Evolutionary conservation across 2,888 invertebrate species (phyloP).

Genomic region (Phengaris arion): DNA sequence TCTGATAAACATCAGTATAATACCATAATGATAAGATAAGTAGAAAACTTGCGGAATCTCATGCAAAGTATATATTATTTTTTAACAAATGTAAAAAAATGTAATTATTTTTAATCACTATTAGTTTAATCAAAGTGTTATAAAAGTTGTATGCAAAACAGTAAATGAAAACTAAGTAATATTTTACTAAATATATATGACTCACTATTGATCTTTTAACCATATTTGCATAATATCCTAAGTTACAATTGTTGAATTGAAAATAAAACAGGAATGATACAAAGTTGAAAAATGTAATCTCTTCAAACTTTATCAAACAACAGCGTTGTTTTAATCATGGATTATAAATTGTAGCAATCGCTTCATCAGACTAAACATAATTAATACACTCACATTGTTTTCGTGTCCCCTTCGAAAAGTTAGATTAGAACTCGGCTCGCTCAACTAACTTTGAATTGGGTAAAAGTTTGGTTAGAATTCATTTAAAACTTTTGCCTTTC

Average conservation of each 20-base stretch:
- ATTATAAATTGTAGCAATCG: conserved; percentile 3
- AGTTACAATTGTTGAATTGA: not conserved
- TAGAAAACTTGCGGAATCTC: not conserved
- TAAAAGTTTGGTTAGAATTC: conserved; percentile 63
- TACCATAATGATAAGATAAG: not conserved
- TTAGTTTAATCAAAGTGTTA: not conserved
- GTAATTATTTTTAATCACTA: not conserved
- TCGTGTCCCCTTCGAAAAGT: conserved; percentile 48
- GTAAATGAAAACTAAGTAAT: not conserved
- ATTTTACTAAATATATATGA: too few species aligned
- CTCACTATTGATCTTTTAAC: too few species aligned
- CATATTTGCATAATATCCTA: too few species aligned
- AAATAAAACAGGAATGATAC: not conserved
- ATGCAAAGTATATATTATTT: not conserved
- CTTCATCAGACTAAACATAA: conserved; percentile 17
- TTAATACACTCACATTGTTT: conserved; percentile 38
- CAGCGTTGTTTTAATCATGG: not conserved
- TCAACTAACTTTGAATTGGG: conserved; percentile 54
- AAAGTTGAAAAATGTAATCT: not conserved
- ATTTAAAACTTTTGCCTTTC: conserved; percentile 62
- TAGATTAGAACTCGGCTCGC: conserved; percentile 53
- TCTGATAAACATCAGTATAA: not conserved
- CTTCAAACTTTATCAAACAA: not conserved
- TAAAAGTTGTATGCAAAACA: not conserved
- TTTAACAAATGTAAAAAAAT: not conserved